These are phyloP conservation scores for Antheraea assamensis DNA, from an alignment of 2,888 invertebrate genomes.

Conservation along the genomic window DNA sequence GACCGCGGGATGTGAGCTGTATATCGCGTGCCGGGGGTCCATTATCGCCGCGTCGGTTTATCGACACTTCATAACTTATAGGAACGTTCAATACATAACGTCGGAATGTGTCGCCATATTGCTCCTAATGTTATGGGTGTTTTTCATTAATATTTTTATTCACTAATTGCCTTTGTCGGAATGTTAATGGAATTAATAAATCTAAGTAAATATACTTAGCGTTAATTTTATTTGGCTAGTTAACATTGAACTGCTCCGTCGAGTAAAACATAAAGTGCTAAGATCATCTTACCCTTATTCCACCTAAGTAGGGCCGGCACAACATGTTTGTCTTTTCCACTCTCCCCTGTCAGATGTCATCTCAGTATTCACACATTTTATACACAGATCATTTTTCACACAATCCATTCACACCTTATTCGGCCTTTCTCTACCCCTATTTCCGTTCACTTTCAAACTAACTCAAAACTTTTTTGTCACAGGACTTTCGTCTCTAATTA, in stretches of 20 bases:
- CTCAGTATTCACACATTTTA: no score
- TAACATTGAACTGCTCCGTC: background rate
- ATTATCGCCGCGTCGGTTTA: conserved; percentile 40
- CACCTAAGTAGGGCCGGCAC: no score
- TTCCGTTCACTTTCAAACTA: no score
- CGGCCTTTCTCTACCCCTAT: no score
- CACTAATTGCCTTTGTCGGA: background rate
- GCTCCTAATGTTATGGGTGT: background rate
- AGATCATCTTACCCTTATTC: no score
- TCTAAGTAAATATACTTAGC: background rate
- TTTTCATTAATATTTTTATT: conserved; percentile 3
- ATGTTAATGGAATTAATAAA: background rate
- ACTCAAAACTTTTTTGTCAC: no score
- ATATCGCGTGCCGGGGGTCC: conserved; percentile 39
- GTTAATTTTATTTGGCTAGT: background rate
- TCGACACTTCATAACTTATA: conserved; percentile 47
- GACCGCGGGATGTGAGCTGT: conserved; percentile 27
- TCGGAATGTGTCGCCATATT: conserved; percentile 16
- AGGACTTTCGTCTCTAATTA: no score
- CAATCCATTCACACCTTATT: no score
- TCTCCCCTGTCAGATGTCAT: no score
- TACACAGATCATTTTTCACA: no score
- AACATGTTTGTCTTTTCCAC: no score
- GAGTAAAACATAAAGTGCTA: background rate
- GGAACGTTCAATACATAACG: conserved; percentile 16